Conservation (phyloP, 2,113 vertebrate genomes). For the Megaceryle maxima region DNA sequence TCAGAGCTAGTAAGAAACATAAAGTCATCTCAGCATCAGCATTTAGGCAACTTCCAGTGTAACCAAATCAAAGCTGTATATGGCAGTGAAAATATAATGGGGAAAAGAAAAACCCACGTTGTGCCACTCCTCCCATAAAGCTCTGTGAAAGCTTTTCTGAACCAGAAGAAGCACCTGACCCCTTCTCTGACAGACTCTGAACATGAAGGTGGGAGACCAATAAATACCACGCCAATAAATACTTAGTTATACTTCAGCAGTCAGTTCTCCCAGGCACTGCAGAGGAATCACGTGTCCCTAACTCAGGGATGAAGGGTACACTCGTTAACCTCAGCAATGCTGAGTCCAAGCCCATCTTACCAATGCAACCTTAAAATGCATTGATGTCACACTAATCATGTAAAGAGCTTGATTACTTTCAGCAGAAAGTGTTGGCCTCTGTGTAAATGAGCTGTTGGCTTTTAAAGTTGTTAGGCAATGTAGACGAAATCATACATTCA, state of each 20-base stretch:
- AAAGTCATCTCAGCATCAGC: not conserved
- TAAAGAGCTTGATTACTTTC: not conserved
- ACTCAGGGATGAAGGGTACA: not conserved
- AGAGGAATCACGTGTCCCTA: not conserved
- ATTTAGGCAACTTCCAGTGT: not conserved
- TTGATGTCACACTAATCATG: not conserved
- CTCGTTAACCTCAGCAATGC: not conserved
- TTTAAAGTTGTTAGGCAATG: not conserved
- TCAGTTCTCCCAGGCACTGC: not conserved
- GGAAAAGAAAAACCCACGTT: not conserved
- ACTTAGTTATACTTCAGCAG: not conserved
- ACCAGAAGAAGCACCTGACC: not conserved
- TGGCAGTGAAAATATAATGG: not conserved
- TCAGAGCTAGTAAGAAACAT: not conserved
- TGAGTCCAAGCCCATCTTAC: not conserved
- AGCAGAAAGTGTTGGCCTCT: not conserved
- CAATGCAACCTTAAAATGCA: not conserved
- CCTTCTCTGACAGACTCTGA: not conserved
- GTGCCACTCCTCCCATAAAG: not conserved
- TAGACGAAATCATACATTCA: not conserved
- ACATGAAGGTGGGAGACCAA: not conserved
- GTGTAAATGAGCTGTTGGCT: not conserved
- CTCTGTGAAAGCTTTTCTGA: not conserved
- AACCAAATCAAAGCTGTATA: not conserved
- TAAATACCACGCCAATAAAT: not conserved